Evolutionary conservation across 1,140 invertebrate species (phyloP).

Genomic region (Micrasema longulum): DNA sequence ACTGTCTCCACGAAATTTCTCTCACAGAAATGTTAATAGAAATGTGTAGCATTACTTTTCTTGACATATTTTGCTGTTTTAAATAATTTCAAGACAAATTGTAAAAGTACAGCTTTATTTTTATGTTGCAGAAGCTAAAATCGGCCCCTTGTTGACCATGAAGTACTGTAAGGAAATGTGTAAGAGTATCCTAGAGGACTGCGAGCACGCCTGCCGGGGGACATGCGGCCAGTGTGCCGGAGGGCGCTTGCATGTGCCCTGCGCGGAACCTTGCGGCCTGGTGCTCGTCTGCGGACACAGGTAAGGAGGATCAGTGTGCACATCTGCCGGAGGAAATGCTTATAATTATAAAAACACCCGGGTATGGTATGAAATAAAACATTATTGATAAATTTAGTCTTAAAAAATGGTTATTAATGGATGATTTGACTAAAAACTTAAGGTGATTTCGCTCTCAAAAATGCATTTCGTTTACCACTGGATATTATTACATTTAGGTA

Average conservation of each 20-base stretch:
- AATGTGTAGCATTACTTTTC: no score
- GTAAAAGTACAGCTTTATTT: no score
- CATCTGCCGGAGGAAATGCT: neutral
- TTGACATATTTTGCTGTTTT: no score
- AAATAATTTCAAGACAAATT: no score
- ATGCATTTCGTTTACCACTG: no score
- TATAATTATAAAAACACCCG: neutral
- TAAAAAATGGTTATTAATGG: neutral
- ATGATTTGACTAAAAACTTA: neutral
- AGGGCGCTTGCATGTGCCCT: constrained; percentile 73
- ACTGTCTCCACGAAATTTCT: no score
- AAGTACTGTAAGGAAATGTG: constrained; percentile 66
- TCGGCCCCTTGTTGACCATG: constrained; percentile 12
- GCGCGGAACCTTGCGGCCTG: constrained; percentile 71
- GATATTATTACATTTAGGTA: no score
- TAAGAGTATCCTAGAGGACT: constrained; percentile 61
- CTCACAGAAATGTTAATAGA: no score
- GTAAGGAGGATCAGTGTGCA: constrained; percentile 64
- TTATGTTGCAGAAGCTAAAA: constrained; percentile 2
- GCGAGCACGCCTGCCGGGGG: constrained; percentile 72
- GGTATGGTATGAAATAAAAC: neutral
- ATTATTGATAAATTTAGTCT: neutral
- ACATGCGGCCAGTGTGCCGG: constrained; percentile 74
- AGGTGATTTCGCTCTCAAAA: neutral
- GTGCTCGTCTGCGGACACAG: constrained; percentile 74